Conservation (phyloP, 2,113 vertebrate genomes). For the Phalacrocorax carbo region DNA sequence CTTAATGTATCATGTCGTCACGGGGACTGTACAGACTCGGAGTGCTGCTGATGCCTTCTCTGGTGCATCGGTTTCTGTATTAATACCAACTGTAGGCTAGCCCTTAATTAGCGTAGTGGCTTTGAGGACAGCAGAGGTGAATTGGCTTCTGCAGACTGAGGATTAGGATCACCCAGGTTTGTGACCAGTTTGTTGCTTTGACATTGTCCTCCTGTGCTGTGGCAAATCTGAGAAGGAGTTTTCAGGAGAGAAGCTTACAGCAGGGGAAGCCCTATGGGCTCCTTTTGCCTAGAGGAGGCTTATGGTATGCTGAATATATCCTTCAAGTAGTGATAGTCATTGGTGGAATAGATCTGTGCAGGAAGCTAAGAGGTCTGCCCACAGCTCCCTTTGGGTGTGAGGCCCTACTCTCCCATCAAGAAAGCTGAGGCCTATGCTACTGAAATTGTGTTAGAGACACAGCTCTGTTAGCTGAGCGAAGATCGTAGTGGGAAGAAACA, state of each 20-base stretch:
- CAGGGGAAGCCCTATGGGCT: background rate
- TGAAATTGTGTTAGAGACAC: background rate
- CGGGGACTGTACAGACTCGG: background rate
- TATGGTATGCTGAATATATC: background rate
- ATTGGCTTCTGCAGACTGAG: background rate
- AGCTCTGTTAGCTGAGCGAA: background rate
- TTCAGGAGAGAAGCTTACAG: background rate
- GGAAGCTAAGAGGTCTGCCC: background rate
- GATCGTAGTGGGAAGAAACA: background rate
- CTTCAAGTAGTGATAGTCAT: background rate
- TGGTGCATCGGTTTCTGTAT: background rate
- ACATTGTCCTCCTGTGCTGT: background rate
- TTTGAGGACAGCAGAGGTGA: background rate
- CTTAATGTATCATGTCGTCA: background rate
- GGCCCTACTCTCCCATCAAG: background rate
- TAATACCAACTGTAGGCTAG: background rate
- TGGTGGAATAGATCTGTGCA: background rate
- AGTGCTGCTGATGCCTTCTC: background rate
- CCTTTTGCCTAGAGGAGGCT: background rate
- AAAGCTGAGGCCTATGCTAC: background rate
- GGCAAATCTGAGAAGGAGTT: background rate
- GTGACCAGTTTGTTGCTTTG: background rate
- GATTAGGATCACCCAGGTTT: background rate
- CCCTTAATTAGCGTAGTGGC: background rate
- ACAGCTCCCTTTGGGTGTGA: background rate